Conservation (phyloP, 2,113 vertebrate species). For the Platichthys stellatus region DNA sequence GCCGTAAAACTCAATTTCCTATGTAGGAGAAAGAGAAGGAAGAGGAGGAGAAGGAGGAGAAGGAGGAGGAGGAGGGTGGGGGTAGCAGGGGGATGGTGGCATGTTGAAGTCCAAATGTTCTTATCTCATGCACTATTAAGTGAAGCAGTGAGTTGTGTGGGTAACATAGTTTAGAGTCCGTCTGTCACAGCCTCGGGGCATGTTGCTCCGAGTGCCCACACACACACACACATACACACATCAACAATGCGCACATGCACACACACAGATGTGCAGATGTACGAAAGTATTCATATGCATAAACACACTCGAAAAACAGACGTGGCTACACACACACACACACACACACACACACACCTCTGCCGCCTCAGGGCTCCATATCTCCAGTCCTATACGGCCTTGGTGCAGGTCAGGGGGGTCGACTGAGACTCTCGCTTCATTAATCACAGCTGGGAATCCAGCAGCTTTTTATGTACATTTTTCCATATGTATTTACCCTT, state of each 20-base stretch:
- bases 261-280: slow-evolving; percentile 12
- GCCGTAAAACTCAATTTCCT: slow-evolving; percentile 77
- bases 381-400: slow-evolving; percentile 53
- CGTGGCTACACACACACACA: slow-evolving; percentile 9
- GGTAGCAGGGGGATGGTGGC: slow-evolving; percentile 1
- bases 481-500: slow-evolving; percentile 55
- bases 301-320: slow-evolving; percentile 1
- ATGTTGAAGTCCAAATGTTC: slow-evolving; percentile 79
- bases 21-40: slow-evolving; percentile 36
- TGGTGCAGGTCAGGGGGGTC: slow-evolving; percentile 68
- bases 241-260: slow-evolving; percentile 10
- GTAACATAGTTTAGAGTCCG: slow-evolving; percentile 76
- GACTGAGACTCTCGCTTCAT: slow-evolving; percentile 66
- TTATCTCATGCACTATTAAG: slow-evolving; percentile 84
- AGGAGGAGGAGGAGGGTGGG: slow-evolving; percentile 35
- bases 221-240: slow-evolving; percentile 38
- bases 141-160: slow-evolving; percentile 74
- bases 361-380: slow-evolving; percentile 50
- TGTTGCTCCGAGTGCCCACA: slow-evolving; percentile 50
- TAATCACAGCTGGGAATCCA: slow-evolving; percentile 68
- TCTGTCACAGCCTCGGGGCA: slow-evolving; percentile 74
- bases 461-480: slow-evolving; percentile 52
- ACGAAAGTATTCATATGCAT: background rate
- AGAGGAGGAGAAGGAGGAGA: slow-evolving; percentile 45
- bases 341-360: slow-evolving; percentile 35